Conservation (phyloP, 2,113 vertebrate species). For the Pelvicachromis taeniatus region DNA sequence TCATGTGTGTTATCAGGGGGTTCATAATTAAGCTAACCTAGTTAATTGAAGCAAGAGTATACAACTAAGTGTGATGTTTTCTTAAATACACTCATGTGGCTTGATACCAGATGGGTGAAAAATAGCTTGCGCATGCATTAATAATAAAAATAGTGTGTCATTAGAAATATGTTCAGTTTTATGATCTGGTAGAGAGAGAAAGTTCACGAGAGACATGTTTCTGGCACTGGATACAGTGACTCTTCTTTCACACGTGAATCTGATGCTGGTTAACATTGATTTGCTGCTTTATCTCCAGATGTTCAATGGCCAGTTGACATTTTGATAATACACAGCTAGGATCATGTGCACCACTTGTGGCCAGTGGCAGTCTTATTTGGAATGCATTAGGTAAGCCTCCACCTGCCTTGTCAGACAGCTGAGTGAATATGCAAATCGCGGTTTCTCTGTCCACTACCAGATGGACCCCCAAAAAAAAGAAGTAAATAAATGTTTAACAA, state of each 20-base stretch:
- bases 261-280: slow-evolving; percentile 48
- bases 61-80: neutral
- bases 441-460: slow-evolving; percentile 28
- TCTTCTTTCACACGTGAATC: slow-evolving; percentile 13
- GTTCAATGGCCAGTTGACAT: slow-evolving; percentile 48
- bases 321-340: slow-evolving; percentile 43
- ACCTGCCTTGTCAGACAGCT: slow-evolving; percentile 38
- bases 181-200: neutral
- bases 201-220: neutral
- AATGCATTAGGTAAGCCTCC: slow-evolving; percentile 50
- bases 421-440: slow-evolving; percentile 43
- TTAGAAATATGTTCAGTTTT: slow-evolving; percentile 24
- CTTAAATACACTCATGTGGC: neutral
- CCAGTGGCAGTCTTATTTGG: slow-evolving; percentile 2
- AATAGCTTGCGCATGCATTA: slow-evolving; percentile 17
- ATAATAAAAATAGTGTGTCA: slow-evolving; percentile 17
- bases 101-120: slow-evolving; percentile 1
- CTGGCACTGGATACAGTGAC: neutral
- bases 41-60: neutral
- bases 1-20: neutral
- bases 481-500: neutral
- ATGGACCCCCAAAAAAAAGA: slow-evolving; percentile 10
- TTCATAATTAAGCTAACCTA: neutral
- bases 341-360: slow-evolving; percentile 4
- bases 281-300: slow-evolving; percentile 20